Conservation (phyloP, 1,140 invertebrate species). For the Plodia interpunctella region DNA sequence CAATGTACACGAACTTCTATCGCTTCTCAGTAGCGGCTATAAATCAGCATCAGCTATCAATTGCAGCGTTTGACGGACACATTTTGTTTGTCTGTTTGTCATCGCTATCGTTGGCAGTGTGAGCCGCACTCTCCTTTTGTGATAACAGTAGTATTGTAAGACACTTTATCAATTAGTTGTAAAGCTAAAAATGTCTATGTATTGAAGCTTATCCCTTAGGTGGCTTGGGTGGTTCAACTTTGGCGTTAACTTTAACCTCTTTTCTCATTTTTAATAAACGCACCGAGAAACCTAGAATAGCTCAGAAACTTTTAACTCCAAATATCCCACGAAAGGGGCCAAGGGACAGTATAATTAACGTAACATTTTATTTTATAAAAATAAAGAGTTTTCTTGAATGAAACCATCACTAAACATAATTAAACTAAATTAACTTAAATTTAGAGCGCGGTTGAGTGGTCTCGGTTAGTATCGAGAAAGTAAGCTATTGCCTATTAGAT, state of each 20-base stretch:
- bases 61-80: not conserved
- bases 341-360: too few relatives aligned
- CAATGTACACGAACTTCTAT: slow-evolving; percentile 2
- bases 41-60: not conserved
- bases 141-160: slow-evolving; percentile 1
- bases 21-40: not conserved
- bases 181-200: not conserved
- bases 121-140: not conserved
- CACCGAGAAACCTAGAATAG: too few relatives aligned
- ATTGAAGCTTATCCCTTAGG: too few relatives aligned
- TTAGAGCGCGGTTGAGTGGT: not conserved
- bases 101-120: not conserved
- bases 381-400: too few relatives aligned
- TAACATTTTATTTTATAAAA: too few relatives aligned
- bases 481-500: slow-evolving; percentile 13
- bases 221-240: too few relatives aligned
- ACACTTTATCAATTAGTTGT: not conserved
- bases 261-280: too few relatives aligned
- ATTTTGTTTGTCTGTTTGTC: not conserved
- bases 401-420: not conserved
- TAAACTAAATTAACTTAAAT: not conserved
- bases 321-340: too few relatives aligned
- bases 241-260: too few relatives aligned
- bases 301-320: too few relatives aligned
- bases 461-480: not conserved